Conservation (phyloP, 1,140 invertebrate species). For the Pissodes strobi region DNA sequence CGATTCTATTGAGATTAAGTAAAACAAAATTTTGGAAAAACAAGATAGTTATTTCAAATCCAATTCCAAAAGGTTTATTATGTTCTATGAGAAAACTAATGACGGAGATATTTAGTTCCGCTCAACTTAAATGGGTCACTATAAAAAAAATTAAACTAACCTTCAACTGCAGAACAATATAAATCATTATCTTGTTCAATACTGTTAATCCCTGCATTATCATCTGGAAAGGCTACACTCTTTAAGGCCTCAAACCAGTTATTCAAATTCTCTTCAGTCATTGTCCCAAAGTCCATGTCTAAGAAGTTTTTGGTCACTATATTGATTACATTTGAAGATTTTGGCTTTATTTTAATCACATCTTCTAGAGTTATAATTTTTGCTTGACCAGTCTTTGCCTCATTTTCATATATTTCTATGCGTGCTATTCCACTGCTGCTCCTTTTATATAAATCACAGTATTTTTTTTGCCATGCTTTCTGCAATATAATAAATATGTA, state of each 20-base stretch:
- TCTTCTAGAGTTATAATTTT: conserved; percentile 82
- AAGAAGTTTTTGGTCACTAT: conserved; percentile 76
- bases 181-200: conserved; percentile 87
- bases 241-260: conserved; percentile 80
- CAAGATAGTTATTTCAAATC: too few relatives aligned
- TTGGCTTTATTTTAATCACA: conserved; percentile 80
- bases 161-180: conserved; percentile 80
- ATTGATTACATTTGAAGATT: conserved; percentile 63
- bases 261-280: conserved; percentile 71
- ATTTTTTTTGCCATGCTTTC: conserved; percentile 80
- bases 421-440: conserved; percentile 83
- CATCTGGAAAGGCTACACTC: conserved; percentile 79
- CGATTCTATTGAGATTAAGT: too few relatives aligned
- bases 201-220: conserved; percentile 61
- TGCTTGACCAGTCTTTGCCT: conserved; percentile 67
- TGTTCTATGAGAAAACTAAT: too few relatives aligned
- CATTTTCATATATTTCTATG: conserved; percentile 81
- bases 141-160: conserved; percentile 45
- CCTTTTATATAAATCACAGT: conserved; percentile 75
- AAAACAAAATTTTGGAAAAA: too few relatives aligned
- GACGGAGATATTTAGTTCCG: too few relatives aligned
- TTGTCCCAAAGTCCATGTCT: conserved; percentile 71
- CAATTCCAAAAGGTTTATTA: too few relatives aligned
- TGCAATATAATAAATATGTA: too few relatives aligned
- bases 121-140: too few relatives aligned